Evolutionary conservation across 2,888 invertebrate genomes (phyloP).

Genomic region (Phortica magna): DNA sequence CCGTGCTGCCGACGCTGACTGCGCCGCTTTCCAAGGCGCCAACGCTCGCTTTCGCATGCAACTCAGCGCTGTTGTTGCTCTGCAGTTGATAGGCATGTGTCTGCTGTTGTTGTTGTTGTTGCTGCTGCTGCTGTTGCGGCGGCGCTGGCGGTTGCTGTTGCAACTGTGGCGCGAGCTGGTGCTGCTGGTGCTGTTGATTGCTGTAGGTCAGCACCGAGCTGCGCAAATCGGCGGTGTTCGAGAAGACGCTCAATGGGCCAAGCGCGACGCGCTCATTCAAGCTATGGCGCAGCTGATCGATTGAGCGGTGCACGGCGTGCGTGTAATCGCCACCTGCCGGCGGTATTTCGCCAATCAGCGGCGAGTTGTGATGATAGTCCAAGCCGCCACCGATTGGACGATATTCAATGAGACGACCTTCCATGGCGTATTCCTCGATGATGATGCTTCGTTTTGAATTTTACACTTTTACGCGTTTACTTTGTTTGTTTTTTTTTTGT

Average conservation of each 20-base stretch:
- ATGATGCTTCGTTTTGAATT: not conserved
- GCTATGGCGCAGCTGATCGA: constrained; percentile 82
- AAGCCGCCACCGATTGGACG: constrained; percentile 81
- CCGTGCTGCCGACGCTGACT: constrained; percentile 45
- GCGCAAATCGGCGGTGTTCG: constrained; percentile 75
- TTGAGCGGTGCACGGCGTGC: constrained; percentile 83
- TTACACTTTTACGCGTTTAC: not conserved
- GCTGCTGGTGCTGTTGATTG: constrained; percentile 80
- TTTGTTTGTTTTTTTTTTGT: constrained; percentile 6
- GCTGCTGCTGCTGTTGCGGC: constrained; percentile 77
- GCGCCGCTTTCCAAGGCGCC: constrained; percentile 40
- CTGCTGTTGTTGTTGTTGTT: constrained; percentile 56
- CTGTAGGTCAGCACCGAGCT: constrained; percentile 75
- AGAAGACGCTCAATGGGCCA: constrained; percentile 79
- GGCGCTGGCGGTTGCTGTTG: constrained; percentile 77
- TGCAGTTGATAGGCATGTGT: constrained; percentile 73
- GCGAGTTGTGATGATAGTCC: constrained; percentile 83
- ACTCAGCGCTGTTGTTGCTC: constrained; percentile 42
- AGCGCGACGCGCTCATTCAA: constrained; percentile 81
- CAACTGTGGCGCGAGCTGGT: constrained; percentile 58
- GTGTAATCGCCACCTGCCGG: constrained; percentile 80
- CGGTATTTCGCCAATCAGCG: constrained; percentile 84
- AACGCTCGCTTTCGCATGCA: constrained; percentile 54
- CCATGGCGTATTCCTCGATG: constrained; percentile 75
- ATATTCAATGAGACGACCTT: constrained; percentile 81